Percentiles rank a stretch among this genome's conserved stretches.
These are phyloP conservation scores for Aldabrachelys gigantea DNA, from an alignment of 2,113 vertebrate genomes.

Conservation along the genomic window DNA sequence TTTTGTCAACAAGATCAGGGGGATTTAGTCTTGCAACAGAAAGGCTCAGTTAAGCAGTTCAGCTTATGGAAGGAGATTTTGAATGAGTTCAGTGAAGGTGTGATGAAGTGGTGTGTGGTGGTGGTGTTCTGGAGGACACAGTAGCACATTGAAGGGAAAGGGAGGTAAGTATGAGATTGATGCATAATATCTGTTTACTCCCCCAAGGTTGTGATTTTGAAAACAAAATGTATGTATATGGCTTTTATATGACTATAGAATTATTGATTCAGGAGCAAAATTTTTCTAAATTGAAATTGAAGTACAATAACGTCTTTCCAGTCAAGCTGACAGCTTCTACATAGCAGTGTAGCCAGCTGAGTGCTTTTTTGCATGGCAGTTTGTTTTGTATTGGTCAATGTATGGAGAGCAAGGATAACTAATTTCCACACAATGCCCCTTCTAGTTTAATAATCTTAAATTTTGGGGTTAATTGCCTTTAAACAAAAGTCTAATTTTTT, in stretches of 20 bases:
- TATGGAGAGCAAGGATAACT: not conserved
- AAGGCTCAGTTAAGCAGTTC: conserved; percentile 61
- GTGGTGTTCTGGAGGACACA: conserved; percentile 42
- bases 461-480: not conserved
- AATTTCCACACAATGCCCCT: not conserved
- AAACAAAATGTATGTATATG: not conserved
- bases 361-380: not conserved
- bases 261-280: not conserved
- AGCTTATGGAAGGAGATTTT: conserved; percentile 49
- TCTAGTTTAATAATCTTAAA: not conserved
- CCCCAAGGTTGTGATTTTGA: not conserved
- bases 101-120: not conserved
- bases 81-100: conserved; percentile 31
- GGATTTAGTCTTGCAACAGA: conserved; percentile 77
- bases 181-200: not conserved
- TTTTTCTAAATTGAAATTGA: not conserved
- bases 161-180: conserved; percentile 43
- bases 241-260: not conserved
- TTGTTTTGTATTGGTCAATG: rapidly evolving
- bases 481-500: not conserved
- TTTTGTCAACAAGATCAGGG: conserved; percentile 82
- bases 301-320: not conserved
- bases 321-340: not conserved
- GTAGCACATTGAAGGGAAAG: not conserved
- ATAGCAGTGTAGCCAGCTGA: not conserved